Conservation (phyloP, 2,888 invertebrate genomes). For the Herminia tarsipennalis region DNA sequence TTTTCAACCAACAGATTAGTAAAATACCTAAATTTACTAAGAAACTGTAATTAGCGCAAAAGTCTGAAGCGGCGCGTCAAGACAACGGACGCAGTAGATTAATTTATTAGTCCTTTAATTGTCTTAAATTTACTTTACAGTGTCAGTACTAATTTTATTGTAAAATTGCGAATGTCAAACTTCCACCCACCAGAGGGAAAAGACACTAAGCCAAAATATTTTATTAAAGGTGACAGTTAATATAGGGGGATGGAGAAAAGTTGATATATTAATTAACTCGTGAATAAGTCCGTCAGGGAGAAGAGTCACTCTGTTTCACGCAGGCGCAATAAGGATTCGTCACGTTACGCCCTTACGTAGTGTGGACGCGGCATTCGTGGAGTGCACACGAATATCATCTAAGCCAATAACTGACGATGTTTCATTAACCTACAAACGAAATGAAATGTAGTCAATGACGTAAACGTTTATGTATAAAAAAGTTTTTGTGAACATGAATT, state of each 20-base stretch:
- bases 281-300: constrained; percentile 79
- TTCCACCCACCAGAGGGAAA: constrained; percentile 30
- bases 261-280: constrained; percentile 85
- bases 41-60: constrained; percentile 52
- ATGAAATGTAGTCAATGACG: constrained; percentile 50
- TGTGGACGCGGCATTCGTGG: constrained; percentile 63
- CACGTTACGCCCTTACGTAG: constrained; percentile 77
- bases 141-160: constrained; percentile 34
- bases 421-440: constrained; percentile 58
- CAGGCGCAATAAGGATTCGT: constrained; percentile 71
- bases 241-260: constrained; percentile 75
- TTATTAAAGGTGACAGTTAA: constrained; percentile 78
- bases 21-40: constrained; percentile 38
- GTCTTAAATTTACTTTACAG: constrained; percentile 35
- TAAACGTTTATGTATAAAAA: constrained; percentile 57
- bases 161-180: constrained; percentile 29
- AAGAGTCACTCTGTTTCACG: constrained; percentile 80
- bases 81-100: constrained; percentile 50
- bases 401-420: constrained; percentile 48
- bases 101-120: constrained; percentile 57
- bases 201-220: constrained; percentile 66
- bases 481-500: constrained; percentile 60
- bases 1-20: constrained; percentile 52
- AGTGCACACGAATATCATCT: constrained; percentile 55
- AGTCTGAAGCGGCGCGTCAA: constrained; percentile 47